A percentile compares a stretch with the other conserved stretches of the same genome.
phyloP scores from a whole-genome alignment of 1,140 invertebrate species.

The Coenobita brevimanus region DNA sequence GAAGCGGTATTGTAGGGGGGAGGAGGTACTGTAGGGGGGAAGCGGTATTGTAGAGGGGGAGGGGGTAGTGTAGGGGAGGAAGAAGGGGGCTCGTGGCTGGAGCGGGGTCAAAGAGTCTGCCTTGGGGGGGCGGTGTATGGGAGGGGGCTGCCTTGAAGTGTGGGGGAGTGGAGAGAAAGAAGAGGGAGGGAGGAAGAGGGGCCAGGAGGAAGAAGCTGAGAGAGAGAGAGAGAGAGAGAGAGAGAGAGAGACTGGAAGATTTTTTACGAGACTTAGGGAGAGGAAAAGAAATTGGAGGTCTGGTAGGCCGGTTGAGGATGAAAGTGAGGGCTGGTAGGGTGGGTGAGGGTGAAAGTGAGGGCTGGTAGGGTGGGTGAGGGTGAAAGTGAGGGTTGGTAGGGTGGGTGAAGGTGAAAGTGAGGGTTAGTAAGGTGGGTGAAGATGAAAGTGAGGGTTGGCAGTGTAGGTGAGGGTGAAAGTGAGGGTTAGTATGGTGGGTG shows the following conservation, averaged over 20 bases:
- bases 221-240: not conserved
- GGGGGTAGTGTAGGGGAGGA: no score
- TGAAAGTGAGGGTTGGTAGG: not conserved
- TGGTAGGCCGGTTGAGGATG: not conserved
- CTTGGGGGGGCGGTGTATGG: not conserved
- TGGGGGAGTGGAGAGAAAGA: not conserved
- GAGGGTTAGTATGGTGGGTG: no score
- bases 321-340: constrained; percentile 2
- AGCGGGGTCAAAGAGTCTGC: constrained; percentile 31
- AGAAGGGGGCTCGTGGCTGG: constrained; percentile 1
- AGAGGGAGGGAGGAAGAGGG: not conserved
- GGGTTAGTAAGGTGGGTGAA: no score
- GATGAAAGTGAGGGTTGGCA: no score
- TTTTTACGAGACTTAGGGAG: not conserved
- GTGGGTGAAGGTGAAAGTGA: not conserved
- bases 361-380: not conserved
- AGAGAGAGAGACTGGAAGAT: not conserved
- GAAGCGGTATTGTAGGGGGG: no score
- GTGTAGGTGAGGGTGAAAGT: no score
- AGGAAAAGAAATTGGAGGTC: not conserved
- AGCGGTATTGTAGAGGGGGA: no score
- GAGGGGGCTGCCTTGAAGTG: not conserved
- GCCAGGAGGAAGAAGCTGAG: not conserved
- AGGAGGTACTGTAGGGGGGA: no score
- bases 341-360: not conserved